phyloP scores from a whole-genome alignment of 64 coral and sea anemone species.

The Pocillopora damicornis region DNA sequence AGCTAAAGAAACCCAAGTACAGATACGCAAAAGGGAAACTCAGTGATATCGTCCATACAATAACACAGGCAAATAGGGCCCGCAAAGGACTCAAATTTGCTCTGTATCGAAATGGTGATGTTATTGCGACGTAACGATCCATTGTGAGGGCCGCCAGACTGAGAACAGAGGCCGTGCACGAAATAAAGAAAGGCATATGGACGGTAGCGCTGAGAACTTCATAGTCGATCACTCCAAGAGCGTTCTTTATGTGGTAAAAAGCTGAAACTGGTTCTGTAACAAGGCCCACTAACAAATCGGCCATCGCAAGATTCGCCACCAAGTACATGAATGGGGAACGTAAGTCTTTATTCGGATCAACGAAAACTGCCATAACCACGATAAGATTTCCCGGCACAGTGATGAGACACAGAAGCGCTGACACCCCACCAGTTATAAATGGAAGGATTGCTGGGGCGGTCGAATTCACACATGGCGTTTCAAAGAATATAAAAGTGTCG shows the following conservation, averaged over 20 bases:
- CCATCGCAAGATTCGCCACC: slow-evolving; percentile 84
- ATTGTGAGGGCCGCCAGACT: slow-evolving; percentile 75
- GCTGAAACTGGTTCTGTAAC: slow-evolving; percentile 78
- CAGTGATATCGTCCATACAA: slow-evolving; percentile 68
- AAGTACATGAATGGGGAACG: slow-evolving; percentile 91
- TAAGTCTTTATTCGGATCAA: slow-evolving; percentile 94
- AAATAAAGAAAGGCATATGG: slow-evolving; percentile 94
- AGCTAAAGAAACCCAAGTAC: slow-evolving; percentile 71
- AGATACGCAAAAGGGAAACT: slow-evolving; percentile 81
- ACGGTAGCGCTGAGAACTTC: slow-evolving; percentile 20
- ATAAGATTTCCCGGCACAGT: slow-evolving; percentile 91
- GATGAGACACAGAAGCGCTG: slow-evolving; percentile 60
- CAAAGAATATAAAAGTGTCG: not conserved
- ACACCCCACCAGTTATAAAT: slow-evolving; percentile 62
- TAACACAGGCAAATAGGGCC: slow-evolving; percentile 44
- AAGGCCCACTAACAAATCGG: slow-evolving; percentile 87
- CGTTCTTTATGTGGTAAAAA: slow-evolving; percentile 71
- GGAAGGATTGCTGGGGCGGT: slow-evolving; percentile 45
- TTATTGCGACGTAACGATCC: slow-evolving; percentile 85
- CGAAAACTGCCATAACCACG: slow-evolving; percentile 84
- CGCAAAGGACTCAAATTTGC: slow-evolving; percentile 58
- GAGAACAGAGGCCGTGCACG: slow-evolving; percentile 88
- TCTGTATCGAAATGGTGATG: slow-evolving; percentile 67
- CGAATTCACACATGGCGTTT: slow-evolving; percentile 46
- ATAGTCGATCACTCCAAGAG: slow-evolving; percentile 51